Conservation (phyloP, 2,888 invertebrate species). For the Lamproptera curius region DNA sequence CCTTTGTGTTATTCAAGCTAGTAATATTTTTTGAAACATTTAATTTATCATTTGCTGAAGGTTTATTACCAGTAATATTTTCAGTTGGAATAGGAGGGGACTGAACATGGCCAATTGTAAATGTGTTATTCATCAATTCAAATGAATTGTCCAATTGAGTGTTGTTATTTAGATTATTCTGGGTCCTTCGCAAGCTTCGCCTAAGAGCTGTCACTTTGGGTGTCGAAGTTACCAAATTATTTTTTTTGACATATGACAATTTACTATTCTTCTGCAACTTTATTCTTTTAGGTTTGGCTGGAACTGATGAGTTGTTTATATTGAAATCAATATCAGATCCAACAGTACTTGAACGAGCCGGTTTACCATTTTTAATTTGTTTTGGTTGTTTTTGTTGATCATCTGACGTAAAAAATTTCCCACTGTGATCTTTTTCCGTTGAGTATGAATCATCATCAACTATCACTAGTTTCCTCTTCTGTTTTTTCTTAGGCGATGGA, state of each 20-base stretch:
- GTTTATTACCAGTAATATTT: slow-evolving; percentile 20
- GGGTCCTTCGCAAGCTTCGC: slow-evolving; percentile 53
- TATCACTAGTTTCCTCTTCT: slow-evolving; percentile 55
- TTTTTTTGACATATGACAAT: slow-evolving; percentile 46
- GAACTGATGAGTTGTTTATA: slow-evolving; percentile 50
- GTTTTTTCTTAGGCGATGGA: slow-evolving; percentile 51
- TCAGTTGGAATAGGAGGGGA: slow-evolving; percentile 36
- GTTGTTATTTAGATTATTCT: slow-evolving; percentile 41
- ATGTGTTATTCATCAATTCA: slow-evolving; percentile 38
- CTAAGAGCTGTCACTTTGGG: slow-evolving; percentile 49
- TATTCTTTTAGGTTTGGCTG: slow-evolving; percentile 44
- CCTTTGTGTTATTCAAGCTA: slow-evolving; percentile 27
- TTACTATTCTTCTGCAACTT: slow-evolving; percentile 43
- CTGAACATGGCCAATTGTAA: background rate
- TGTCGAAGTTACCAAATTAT: slow-evolving; percentile 57
- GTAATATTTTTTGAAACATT: slow-evolving; percentile 8
- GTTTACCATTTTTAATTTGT: slow-evolving; percentile 44
- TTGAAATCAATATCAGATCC: slow-evolving; percentile 60
- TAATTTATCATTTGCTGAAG: slow-evolving; percentile 6
- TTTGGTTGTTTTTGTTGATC: slow-evolving; percentile 38
- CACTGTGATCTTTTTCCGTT: slow-evolving; percentile 46
- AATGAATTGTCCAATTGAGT: slow-evolving; percentile 49
- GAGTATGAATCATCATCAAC: slow-evolving; percentile 53
- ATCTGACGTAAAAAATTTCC: slow-evolving; percentile 54
- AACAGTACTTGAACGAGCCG: slow-evolving; percentile 33